A percentile compares a stretch with the other conserved stretches of the same genome.
Conservation (phyloP, 1,140 invertebrate genomes). For the Himalopsyche phryganea region DNA sequence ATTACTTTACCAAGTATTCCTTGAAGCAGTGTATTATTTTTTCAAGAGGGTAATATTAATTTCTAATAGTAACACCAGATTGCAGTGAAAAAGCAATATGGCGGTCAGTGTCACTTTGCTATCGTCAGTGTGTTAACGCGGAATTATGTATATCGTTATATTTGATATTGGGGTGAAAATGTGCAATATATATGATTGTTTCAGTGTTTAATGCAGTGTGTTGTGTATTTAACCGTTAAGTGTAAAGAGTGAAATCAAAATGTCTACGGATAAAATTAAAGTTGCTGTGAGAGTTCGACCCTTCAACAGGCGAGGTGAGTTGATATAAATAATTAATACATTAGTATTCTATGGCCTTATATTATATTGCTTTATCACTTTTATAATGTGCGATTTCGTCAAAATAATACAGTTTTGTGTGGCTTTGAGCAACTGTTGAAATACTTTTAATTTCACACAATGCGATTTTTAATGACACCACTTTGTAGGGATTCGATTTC, state of each 20-base stretch:
- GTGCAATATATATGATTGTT: constrained; percentile 40
- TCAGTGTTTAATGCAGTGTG: constrained; percentile 20
- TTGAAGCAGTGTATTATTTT: no score
- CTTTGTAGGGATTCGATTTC: no score
- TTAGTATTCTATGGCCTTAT: no score
- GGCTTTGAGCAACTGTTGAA: no score
- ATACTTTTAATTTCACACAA: no score
- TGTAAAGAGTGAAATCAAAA: constrained; percentile 37
- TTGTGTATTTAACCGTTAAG: constrained; percentile 9
- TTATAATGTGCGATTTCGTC: no score
- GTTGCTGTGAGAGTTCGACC: constrained; percentile 94
- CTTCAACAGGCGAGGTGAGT: constrained; percentile 91
- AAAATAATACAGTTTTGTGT: no score
- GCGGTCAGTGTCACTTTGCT: constrained; percentile 51
- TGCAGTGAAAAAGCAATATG: constrained; percentile 48
- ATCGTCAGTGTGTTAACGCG: constrained; percentile 49
- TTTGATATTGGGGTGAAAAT: constrained; percentile 56
- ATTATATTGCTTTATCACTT: no score
- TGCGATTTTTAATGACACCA: no score
- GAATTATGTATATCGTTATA: constrained; percentile 54
- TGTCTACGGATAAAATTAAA: constrained; percentile 91
- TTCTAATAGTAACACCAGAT: background rate
- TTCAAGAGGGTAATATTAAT: no score
- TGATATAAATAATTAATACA: constrained; percentile 31
- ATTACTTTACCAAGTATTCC: no score